Percentiles rank a stretch among this genome's conserved stretches.
Evolutionary conservation across 1,140 invertebrate genomes (phyloP).

Genomic region (Acromyrmex charruanus): DNA sequence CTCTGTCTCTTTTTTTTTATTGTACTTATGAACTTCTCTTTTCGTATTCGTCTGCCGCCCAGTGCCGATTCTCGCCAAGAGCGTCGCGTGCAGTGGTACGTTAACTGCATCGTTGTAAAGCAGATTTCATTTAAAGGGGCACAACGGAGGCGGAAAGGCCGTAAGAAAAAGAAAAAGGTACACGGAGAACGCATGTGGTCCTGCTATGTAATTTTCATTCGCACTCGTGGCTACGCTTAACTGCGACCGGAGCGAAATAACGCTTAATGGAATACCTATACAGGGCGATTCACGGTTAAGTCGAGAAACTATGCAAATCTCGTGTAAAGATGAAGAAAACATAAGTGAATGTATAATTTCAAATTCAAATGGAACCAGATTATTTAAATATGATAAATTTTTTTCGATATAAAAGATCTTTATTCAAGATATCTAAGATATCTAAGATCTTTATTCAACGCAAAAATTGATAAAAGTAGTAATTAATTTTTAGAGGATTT

Average conservation of each 20-base stretch:
- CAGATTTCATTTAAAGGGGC: conserved; percentile 67
- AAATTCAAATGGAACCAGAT: not conserved
- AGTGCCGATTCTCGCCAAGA: not conserved
- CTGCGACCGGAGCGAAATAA: conserved; percentile 59
- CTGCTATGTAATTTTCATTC: conserved; percentile 63
- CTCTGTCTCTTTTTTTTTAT: not conserved
- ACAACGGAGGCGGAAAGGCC: conserved; percentile 25
- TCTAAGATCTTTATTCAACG: too few species aligned
- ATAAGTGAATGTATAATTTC: not conserved
- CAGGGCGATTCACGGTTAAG: conserved; percentile 21
- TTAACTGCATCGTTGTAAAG: conserved; percentile 60
- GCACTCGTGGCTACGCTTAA: conserved; percentile 56
- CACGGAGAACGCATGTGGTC: not conserved
- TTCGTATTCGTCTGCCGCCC: not conserved
- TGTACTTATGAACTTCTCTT: not conserved
- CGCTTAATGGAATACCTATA: conserved; percentile 68
- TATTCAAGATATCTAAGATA: too few species aligned
- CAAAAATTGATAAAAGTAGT: not conserved
- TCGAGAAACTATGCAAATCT: not conserved
- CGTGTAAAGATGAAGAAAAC: not conserved
- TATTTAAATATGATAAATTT: conserved; percentile 1
- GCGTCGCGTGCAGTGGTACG: conserved; percentile 62
- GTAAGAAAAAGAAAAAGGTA: conserved; percentile 30
- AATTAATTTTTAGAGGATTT: not conserved
- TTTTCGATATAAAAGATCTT: not conserved